Conservation (phyloP, 2,113 vertebrate species). For the Rissa tridactyla region DNA sequence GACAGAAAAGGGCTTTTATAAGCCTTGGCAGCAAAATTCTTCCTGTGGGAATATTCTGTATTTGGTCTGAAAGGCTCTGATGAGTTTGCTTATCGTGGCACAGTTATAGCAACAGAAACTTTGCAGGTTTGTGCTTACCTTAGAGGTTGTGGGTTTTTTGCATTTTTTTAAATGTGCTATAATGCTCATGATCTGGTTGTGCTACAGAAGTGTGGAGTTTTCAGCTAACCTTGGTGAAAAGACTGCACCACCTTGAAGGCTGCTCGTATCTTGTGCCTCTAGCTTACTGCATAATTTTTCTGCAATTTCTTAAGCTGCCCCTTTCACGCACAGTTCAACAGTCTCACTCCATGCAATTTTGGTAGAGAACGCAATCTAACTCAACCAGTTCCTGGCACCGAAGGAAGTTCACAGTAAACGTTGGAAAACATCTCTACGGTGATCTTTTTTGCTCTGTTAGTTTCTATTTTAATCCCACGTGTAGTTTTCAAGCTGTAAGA, state of each 20-base stretch:
- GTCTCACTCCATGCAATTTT: neutral
- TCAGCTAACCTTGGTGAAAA: neutral
- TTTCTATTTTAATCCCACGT: neutral
- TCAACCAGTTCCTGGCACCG: neutral
- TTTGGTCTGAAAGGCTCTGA: neutral
- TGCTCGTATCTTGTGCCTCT: neutral
- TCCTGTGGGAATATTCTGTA: neutral
- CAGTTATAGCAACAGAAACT: neutral
- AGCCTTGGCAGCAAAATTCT: neutral
- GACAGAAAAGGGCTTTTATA: neutral
- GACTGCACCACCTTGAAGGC: neutral
- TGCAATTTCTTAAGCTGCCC: neutral
- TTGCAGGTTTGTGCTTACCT: neutral
- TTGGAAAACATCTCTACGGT: neutral
- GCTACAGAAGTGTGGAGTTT: neutral
- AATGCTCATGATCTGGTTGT: neutral
- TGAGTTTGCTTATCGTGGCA: neutral
- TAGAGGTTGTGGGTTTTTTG: rapidly evolving
- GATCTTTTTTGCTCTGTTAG: neutral
- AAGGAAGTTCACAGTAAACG: neutral
- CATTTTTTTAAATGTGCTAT: neutral
- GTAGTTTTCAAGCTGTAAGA: neutral
- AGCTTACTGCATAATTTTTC: neutral
- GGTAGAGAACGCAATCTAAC: neutral
- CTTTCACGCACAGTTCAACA: neutral